Percentiles rank a stretch among this genome's conserved stretches.
Conservation (phyloP, 2,888 invertebrate species). For the Macroteleia sp. region DNA sequence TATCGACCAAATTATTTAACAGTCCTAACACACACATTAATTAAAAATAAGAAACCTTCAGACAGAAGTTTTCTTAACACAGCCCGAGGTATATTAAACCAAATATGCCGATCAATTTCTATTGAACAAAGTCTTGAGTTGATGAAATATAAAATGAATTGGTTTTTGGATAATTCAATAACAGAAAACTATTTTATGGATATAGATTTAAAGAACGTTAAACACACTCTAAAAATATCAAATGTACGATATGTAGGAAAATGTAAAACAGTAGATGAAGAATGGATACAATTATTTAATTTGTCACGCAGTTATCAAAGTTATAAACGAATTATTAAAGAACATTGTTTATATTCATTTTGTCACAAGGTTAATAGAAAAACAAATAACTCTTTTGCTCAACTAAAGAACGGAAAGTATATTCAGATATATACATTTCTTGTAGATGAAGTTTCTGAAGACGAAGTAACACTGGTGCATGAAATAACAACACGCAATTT, state of each 20-base stretch:
- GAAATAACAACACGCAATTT: slow-evolving; percentile 1
- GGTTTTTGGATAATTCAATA: background rate
- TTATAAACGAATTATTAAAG: slow-evolving; percentile 19
- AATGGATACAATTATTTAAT: slow-evolving; percentile 12
- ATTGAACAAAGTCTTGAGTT: slow-evolving; percentile 13
- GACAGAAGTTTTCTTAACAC: too few species aligned
- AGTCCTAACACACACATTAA: too few species aligned
- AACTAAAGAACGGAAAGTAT: slow-evolving; percentile 6
- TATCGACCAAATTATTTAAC: too few species aligned
- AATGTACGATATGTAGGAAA: slow-evolving; percentile 25
- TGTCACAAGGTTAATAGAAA: slow-evolving; percentile 18
- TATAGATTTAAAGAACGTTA: slow-evolving; percentile 13
- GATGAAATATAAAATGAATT: slow-evolving; percentile 15
- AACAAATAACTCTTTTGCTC: slow-evolving; percentile 30
- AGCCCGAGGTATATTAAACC: slow-evolving; percentile 44
- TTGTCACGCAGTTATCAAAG: background rate
- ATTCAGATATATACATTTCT: slow-evolving; percentile 23
- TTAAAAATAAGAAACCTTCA: too few species aligned
- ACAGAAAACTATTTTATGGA: slow-evolving; percentile 14
- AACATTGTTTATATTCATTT: slow-evolving; percentile 29
- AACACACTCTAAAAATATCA: slow-evolving; percentile 4
- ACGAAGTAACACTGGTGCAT: slow-evolving; percentile 26
- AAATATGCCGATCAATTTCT: slow-evolving; percentile 18
- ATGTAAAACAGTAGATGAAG: background rate
- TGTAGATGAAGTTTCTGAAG: slow-evolving; percentile 4